Evolutionary conservation across 37 sponge, comb jelly and placozoan species (phyloP), one percentile per base, ranked within the genome.

Genomic region (Axinella damicornis): DNA sequence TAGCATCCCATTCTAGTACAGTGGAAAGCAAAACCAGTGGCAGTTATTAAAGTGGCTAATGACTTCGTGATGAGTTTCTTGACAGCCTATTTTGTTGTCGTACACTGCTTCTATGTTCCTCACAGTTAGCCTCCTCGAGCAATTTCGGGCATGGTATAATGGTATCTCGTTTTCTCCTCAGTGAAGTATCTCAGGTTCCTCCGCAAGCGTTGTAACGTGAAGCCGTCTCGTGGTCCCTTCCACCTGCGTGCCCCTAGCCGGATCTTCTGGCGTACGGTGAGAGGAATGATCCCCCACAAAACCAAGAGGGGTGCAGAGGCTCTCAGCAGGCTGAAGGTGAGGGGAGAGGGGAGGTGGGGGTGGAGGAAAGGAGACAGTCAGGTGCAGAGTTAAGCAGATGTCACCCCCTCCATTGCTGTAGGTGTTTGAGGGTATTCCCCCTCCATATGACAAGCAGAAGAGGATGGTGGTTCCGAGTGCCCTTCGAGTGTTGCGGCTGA

Each of bases 241-340:
- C 99, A 98, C 66, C 91, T 98, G 81, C 72, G 99, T 41, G 97
- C 99, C 40, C 99, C 99, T 13, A 94, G 95, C 68, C 76, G 91
- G 22, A 94, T 98, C 72, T 83, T 98, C 74, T 96, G 87, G 86
- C 76, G 90, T 64, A 95, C 95, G 2, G 94, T 98, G 27, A 72
- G 99, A 57, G 98, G 99, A 0, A 98, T 98, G 99, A 76, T 98
- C 41, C 99, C 99, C 32, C 99, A 98, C 87, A 98, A 98, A 79
- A 96, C 97, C n/a, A n/a, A n/a, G n/a, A 88, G 97, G 79, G 99
- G 99, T 25, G 58, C 78, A 46, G 95, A 79, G 73, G 99, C 99
- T 38, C 85, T 98, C 39, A 94, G 92, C 79, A 91, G 98, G 70
- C 80, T 96, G 35, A 96, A 83, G 83, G 87, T 86, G 53, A 53